phyloP scores from a whole-genome alignment of 2,113 vertebrate species.

The Ivindomyrus marchei region DNA sequence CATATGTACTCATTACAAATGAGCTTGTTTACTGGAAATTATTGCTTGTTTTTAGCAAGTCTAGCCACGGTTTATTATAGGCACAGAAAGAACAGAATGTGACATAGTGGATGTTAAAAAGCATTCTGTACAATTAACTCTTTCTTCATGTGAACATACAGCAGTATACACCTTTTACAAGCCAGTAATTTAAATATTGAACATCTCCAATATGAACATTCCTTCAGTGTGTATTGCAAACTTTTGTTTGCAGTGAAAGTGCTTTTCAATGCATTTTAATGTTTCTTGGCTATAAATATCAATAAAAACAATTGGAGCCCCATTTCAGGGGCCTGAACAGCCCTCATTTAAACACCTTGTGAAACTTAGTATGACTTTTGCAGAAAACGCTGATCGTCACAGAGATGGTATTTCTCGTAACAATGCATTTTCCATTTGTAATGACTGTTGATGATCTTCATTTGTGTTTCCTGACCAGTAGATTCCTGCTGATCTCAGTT shows the following conservation, averaged over 20 bases:
- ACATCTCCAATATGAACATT: not conserved
- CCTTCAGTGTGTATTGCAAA: not conserved
- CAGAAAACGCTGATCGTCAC: not conserved
- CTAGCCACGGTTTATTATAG: not conserved
- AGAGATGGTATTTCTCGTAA: not conserved
- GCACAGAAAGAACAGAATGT: not conserved
- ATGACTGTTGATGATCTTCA: not conserved
- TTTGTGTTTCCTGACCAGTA: not conserved
- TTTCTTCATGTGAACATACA: not conserved
- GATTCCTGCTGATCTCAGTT: not conserved
- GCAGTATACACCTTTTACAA: not conserved
- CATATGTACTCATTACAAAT: constrained; percentile 13
- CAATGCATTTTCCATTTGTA: not conserved
- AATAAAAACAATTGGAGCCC: not conserved
- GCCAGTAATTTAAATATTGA: no score
- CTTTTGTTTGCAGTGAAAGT: not conserved
- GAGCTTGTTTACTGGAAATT: not conserved
- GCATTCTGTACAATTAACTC: not conserved
- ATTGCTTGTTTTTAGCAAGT: not conserved
- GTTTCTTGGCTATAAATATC: not conserved
- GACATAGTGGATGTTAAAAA: not conserved
- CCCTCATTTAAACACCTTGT: not conserved
- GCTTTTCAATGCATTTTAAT: not conserved
- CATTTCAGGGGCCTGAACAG: not conserved
- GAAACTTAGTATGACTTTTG: not conserved